Evolutionary conservation across 1,140 invertebrate genomes (phyloP).

Genomic region (Matsumurasca onukii): DNA sequence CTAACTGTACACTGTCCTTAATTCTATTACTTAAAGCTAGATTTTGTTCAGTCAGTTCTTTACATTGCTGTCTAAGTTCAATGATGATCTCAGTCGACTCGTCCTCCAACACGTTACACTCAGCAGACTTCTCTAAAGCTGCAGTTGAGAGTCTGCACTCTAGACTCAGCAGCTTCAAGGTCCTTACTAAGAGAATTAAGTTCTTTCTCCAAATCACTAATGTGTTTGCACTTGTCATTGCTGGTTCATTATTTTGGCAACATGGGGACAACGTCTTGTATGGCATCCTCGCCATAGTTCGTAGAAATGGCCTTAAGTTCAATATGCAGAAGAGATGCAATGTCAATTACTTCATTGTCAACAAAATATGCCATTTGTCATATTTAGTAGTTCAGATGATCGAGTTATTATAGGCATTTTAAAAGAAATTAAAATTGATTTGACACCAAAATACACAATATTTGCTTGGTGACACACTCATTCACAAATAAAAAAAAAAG

Average conservation of each 20-base stretch:
- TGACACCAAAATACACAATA: too few species aligned
- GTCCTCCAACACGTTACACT: neutral
- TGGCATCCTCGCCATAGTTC: neutral
- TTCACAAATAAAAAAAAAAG: too few species aligned
- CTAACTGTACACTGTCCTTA: too few species aligned
- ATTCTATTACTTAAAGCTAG: too few species aligned
- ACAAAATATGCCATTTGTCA: neutral
- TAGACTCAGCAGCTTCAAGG: neutral
- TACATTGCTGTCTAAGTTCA: neutral
- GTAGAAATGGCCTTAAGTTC: neutral
- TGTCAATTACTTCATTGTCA: neutral
- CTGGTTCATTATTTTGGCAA: neutral
- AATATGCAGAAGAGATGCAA: neutral
- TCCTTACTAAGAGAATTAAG: neutral
- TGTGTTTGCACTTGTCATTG: neutral
- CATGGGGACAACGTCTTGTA: neutral
- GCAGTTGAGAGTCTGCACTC: neutral
- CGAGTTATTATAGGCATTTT: neutral
- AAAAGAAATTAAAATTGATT: too few species aligned
- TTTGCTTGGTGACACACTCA: too few species aligned
- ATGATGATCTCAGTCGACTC: neutral
- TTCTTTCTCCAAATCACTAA: neutral
- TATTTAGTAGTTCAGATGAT: neutral
- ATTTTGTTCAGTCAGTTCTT: too few species aligned
- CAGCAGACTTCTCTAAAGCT: neutral